Percentiles rank a stretch among this genome's conserved stretches.
Conservation (phyloP, 2,888 invertebrate species). For the Mactromeris polynyma region DNA sequence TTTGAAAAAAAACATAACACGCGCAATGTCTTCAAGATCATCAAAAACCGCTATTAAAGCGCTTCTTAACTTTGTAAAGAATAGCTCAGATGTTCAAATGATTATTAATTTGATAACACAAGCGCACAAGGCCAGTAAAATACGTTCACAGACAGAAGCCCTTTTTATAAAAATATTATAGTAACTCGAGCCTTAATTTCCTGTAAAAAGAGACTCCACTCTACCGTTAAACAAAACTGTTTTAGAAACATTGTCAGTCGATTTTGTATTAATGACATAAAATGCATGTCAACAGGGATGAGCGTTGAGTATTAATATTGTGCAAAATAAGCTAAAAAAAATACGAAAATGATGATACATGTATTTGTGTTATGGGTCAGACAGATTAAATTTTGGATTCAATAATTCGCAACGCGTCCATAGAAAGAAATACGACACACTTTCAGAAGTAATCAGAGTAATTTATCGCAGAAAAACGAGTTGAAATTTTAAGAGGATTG, state of each 20-base stretch:
- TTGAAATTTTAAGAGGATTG: neutral
- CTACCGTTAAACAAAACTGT: conserved; percentile 7
- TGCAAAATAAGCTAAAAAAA: neutral
- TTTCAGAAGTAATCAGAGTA: neutral
- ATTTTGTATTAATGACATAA: neutral
- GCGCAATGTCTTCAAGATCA: conserved; percentile 9
- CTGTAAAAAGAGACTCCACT: conserved; percentile 8
- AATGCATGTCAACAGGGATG: neutral
- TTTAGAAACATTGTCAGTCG: neutral
- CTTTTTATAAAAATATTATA: neutral
- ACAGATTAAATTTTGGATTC: neutral
- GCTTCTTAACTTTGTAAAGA: neutral
- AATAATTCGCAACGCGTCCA: neutral
- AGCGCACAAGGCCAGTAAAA: neutral
- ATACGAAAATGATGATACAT: neutral
- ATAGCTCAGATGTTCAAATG: conserved; percentile 12
- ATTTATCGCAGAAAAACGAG: neutral
- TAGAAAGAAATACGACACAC: neutral
- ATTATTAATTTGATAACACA: conserved; percentile 11
- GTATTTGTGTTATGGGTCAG: neutral
- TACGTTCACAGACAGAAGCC: neutral
- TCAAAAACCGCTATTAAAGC: neutral
- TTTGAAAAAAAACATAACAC: neutral
- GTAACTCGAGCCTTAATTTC: conserved; percentile 1
- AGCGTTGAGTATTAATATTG: neutral